Percentiles rank a stretch among this genome's conserved stretches.
phyloP scores from a whole-genome alignment of 2,113 vertebrate genomes.

The Cariama cristata region DNA sequence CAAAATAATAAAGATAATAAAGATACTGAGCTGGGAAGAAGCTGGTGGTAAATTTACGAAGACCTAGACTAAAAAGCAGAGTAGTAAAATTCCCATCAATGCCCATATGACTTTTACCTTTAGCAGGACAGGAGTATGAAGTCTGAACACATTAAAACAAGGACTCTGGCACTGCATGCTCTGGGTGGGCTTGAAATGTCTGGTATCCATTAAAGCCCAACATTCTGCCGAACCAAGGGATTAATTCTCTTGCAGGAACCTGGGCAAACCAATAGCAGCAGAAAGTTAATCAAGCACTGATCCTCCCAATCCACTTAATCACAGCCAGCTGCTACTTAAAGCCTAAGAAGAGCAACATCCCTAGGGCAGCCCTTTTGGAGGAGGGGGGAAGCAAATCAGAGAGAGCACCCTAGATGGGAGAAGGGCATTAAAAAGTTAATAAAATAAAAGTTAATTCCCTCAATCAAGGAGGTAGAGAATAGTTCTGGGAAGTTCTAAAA shows the following conservation, averaged over 20 bases:
- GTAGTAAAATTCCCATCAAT: background rate
- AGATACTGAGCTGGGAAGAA: background rate
- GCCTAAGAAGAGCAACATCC: conserved; percentile 71
- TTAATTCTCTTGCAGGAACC: conserved; percentile 84
- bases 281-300: conserved; percentile 82
- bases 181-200: conserved; percentile 76
- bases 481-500: conserved; percentile 65
- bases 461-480: conserved; percentile 65
- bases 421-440: conserved; percentile 83
- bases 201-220: conserved; percentile 81
- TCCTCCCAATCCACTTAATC: conserved; percentile 81
- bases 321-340: conserved; percentile 81
- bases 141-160: fast-evolving
- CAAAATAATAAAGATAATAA: fast-evolving
- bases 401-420: conserved; percentile 61
- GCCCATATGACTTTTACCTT: background rate
- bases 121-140: background rate
- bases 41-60: fast-evolving
- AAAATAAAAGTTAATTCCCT: conserved; percentile 82
- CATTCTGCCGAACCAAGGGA: conserved; percentile 75
- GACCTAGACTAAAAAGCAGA: background rate
- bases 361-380: conserved; percentile 54
- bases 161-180: conserved; percentile 21
- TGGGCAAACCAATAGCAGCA: conserved; percentile 80
- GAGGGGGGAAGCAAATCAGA: background rate